These are phyloP conservation scores for Falco rusticolus DNA, from an alignment of 2,797 vertebrate species.

Conservation along the genomic window DNA sequence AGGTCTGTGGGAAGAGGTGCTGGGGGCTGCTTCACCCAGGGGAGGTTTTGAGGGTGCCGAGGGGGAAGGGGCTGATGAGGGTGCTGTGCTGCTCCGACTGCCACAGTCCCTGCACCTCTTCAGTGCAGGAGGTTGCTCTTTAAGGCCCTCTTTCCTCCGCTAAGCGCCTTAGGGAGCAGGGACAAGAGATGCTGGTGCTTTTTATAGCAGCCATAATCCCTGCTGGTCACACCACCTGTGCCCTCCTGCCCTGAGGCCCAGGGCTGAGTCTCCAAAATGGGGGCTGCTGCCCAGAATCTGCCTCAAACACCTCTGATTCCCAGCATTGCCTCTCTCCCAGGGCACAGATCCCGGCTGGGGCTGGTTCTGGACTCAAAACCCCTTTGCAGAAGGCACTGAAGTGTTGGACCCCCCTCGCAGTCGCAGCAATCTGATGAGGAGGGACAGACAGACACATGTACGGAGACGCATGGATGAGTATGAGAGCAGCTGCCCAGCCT, in stretches of 20 bases:
- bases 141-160: constrained; percentile 48
- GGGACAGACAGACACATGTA: neutral
- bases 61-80: neutral
- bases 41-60: neutral
- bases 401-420: neutral
- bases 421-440: neutral
- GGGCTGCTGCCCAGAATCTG: neutral
- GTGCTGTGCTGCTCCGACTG: neutral
- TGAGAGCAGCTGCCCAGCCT: neutral
- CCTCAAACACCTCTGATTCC: accelerated
- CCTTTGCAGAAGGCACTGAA: neutral
- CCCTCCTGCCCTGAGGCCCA: neutral
- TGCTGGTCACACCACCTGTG: neutral
- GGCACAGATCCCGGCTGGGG: neutral
- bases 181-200: neutral
- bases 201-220: constrained; percentile 62
- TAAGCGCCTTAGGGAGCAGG: constrained; percentile 57
- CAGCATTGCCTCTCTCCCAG: neutral
- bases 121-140: neutral
- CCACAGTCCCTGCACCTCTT: neutral
- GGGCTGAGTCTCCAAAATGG: neutral
- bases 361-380: neutral
- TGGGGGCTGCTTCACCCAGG: neutral
- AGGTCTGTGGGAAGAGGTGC: neutral
- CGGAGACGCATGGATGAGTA: neutral